Base-by-base conservation (phyloP, 2,797 vertebrate genomes). In the Chiroxiphia lanceolata region DNA sequence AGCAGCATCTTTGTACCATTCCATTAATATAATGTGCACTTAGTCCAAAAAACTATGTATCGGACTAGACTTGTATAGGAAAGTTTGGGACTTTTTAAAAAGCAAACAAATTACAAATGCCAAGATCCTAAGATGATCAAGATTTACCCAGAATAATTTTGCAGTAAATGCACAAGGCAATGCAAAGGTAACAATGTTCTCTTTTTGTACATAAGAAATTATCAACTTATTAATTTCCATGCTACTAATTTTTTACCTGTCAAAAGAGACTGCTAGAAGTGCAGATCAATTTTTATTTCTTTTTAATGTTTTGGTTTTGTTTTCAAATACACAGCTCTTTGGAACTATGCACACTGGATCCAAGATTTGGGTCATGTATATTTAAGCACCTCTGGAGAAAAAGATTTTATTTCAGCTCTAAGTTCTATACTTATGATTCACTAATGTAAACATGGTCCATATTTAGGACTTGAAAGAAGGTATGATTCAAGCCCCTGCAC, bases 391-490 rank as follows among this genome's bases (percentile, higher is more conserved):
- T 68, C 68, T 83, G 87, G 45, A 93, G 67, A 96, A 95, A 93
- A 88, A 60, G 40, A 83, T 79, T 93, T 94, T 87, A 90, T 89
- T 97, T 94, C 76, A 93, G 70, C 47, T 77, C 56, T 44, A 89
- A 83, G 87, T 89, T 96, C 77, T 92, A 44, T 65, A 83, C 78
- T 88, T 91, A 95, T 94, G 95, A 97, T 94, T 96, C 95, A 95
- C 82, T 95, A 93, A 96, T 89, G 42, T 96, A 97, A 97, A 94
- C 90, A 95, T 3, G 44, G 45, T 72, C 89, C 63, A 19, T 87
- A 97, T 96, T 95, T 97, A 95, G 90, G 96, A 95, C 87, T 83
- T 95, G 77, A 96, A 97, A 96, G 92, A 87, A 90, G 90, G 80
- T 95, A 97, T 94, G 95, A 97, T 83, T 97, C 95, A 95, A 96